Percentiles rank a stretch among this genome's conserved stretches.
Evolutionary conservation across 2,113 vertebrate genomes (phyloP).

Genomic region (Crotalus viridis): DNA sequence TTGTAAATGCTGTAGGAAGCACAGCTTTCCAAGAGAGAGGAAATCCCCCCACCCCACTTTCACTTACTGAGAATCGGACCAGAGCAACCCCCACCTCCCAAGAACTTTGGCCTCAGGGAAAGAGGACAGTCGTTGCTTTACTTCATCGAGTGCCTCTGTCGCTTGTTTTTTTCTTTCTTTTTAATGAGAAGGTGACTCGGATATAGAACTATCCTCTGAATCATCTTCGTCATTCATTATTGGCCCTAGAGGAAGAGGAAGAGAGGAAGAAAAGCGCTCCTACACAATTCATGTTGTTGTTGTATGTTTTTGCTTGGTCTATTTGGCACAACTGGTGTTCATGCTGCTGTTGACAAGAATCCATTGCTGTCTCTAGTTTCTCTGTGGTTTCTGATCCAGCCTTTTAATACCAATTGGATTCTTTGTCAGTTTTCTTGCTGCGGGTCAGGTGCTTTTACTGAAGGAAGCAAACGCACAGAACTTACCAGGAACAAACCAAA

Average conservation of each 20-base stretch:
- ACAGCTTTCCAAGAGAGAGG: background rate
- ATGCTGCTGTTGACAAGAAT: slow-evolving; percentile 51
- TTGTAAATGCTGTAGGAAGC: background rate
- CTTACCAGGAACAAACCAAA: slow-evolving; percentile 1
- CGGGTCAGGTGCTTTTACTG: background rate
- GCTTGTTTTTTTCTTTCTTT: background rate
- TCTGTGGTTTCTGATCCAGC: slow-evolving; percentile 33
- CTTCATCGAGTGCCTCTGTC: slow-evolving; percentile 27
- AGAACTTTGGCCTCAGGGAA: slow-evolving; percentile 13
- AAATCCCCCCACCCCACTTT: background rate
- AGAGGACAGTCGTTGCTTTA: background rate
- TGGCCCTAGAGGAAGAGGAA: slow-evolving; percentile 59
- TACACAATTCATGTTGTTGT: slow-evolving; percentile 70
- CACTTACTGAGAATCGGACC: background rate
- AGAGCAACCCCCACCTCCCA: no score
- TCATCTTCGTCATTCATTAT: slow-evolving; percentile 66
- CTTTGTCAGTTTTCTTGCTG: slow-evolving; percentile 8
- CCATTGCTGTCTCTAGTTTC: slow-evolving; percentile 59
- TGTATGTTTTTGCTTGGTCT: slow-evolving; percentile 62
- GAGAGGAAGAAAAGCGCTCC: slow-evolving; percentile 48
- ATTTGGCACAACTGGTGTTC: slow-evolving; percentile 68
- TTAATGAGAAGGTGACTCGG: slow-evolving; percentile 70
- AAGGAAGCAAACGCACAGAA: slow-evolving; percentile 24
- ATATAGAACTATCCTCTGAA: slow-evolving; percentile 70
- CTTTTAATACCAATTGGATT: slow-evolving; percentile 44